Conservation (phyloP, 2,797 vertebrate species). For the Melopsittacus undulatus region DNA sequence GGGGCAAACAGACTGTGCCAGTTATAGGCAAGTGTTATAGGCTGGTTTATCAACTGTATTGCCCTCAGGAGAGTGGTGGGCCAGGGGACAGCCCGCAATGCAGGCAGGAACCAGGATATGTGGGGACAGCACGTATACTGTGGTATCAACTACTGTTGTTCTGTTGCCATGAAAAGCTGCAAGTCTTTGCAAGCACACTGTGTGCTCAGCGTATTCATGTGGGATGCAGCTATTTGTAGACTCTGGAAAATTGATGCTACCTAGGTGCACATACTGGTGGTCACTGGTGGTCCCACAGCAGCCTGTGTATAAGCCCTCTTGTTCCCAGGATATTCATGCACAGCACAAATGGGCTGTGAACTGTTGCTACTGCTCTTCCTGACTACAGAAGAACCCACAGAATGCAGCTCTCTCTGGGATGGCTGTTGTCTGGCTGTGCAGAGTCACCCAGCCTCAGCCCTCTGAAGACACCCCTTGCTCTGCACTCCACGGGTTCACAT, state of each 20-base stretch:
- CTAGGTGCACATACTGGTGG: accelerated
- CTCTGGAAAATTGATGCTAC: not conserved
- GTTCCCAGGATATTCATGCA: not conserved
- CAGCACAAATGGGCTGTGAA: not conserved
- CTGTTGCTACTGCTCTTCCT: not conserved
- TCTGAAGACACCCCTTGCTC: not conserved
- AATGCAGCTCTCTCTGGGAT: not conserved
- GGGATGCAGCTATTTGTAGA: not conserved
- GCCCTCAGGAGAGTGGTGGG: not conserved
- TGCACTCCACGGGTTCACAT: not conserved
- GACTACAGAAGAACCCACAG: not conserved
- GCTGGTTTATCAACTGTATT: not conserved
- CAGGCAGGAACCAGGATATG: not conserved
- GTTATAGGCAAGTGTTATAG: not conserved
- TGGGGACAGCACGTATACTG: not conserved
- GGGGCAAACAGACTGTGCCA: accelerated
- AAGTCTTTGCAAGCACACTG: not conserved
- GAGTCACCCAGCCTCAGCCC: not conserved
- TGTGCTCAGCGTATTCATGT: not conserved
- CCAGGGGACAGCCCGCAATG: not conserved
- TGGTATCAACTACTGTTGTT: not conserved
- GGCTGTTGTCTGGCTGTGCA: not conserved
- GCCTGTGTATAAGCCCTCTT: not conserved
- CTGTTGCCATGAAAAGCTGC: not conserved
- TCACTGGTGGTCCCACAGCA: not conserved